These are phyloP conservation scores for Caenorhabditis remanei DNA, from an alignment of 1,140 invertebrate species.

Conservation along the genomic window DNA sequence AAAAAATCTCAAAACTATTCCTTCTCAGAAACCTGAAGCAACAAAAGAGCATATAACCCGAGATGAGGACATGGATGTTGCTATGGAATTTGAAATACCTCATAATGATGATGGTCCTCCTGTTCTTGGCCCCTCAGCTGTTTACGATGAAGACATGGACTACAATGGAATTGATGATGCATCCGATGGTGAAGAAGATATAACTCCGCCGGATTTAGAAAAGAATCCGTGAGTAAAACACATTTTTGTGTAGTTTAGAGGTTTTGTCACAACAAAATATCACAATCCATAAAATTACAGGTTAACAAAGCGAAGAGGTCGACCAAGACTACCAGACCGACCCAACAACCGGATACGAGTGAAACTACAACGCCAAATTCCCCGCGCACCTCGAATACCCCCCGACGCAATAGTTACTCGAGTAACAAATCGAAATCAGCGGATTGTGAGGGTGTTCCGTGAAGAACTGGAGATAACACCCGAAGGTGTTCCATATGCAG, in stretches of 20 bases:
- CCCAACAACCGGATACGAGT: background rate
- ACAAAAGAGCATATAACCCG: background rate
- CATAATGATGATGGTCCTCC: background rate
- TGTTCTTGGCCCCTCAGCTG: background rate
- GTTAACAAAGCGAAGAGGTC: background rate
- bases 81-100: background rate
- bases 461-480: slow-evolving; percentile 16
- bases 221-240: background rate
- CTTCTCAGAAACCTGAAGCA: background rate
- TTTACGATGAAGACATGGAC: background rate
- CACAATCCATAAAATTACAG: background rate
- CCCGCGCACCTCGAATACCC: background rate
- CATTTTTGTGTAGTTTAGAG: background rate
- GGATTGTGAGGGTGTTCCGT: slow-evolving; percentile 1
- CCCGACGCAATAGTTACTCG: background rate
- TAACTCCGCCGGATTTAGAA: background rate
- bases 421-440: background rate
- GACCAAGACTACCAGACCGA: background rate
- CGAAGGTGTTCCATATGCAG: slow-evolving; percentile 47
- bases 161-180: background rate
- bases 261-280: background rate
- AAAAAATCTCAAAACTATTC: no score
- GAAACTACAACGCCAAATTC: background rate
- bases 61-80: background rate
- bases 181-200: background rate